phyloP scores from a whole-genome alignment of 2,113 vertebrate genomes.

The Parotia lawesii region DNA sequence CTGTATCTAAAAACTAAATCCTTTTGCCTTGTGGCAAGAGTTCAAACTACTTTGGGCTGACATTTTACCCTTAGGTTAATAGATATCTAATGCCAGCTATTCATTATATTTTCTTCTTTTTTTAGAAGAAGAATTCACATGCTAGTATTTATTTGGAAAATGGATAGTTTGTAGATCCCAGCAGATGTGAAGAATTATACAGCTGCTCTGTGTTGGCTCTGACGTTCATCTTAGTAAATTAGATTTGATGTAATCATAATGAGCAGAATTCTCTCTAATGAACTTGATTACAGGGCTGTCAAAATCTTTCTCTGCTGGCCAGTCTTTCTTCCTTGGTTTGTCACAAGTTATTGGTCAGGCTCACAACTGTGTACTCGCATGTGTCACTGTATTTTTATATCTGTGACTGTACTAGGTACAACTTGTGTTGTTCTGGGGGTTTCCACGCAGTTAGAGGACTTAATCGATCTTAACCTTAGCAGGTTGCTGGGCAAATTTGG shows the following conservation, averaged over 20 bases:
- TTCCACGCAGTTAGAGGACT: neutral
- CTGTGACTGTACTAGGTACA: neutral
- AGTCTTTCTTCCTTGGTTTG: neutral
- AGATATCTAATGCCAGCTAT: neutral
- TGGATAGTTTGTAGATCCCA: neutral
- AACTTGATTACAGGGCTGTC: neutral
- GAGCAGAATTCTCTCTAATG: neutral
- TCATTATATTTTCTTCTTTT: neutral
- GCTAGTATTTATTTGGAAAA: neutral
- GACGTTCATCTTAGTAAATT: neutral
- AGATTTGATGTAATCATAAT: neutral
- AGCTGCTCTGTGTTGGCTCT: neutral
- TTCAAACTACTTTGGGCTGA: neutral
- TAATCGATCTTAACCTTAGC: neutral
- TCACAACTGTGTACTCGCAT: neutral
- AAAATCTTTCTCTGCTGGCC: neutral
- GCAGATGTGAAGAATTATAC: neutral
- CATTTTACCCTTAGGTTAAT: neutral
- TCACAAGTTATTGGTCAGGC: neutral
- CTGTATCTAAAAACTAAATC: neutral
- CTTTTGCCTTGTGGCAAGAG: neutral
- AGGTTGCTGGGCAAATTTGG: neutral
- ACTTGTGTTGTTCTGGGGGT: fast-evolving
- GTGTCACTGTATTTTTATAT: neutral
- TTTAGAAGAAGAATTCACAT: neutral